These are phyloP conservation scores for Empidonax alnorum DNA, from an alignment of 2,113 vertebrate genomes.

Conservation along the genomic window DNA sequence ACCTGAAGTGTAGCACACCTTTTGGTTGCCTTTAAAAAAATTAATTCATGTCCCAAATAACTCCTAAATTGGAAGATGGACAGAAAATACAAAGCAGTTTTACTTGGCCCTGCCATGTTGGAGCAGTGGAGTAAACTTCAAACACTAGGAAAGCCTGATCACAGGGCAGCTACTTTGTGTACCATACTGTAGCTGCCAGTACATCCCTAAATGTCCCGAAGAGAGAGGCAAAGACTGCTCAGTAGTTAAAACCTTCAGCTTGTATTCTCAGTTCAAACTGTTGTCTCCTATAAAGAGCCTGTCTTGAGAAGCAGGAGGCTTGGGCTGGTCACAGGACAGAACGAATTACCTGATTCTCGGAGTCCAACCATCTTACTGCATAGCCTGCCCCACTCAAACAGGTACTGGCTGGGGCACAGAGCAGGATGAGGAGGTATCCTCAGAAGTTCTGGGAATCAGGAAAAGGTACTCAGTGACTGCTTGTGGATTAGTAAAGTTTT, in stretches of 20 bases:
- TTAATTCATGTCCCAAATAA: background rate
- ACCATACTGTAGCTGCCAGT: background rate
- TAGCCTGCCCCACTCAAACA: background rate
- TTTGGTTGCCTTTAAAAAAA: background rate
- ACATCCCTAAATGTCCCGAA: background rate
- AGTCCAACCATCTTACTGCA: accelerated
- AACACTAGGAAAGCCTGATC: accelerated
- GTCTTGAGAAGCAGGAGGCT: background rate
- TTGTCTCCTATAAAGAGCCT: background rate
- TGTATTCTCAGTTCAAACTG: background rate
- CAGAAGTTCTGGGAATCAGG: background rate
- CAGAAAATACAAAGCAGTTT: background rate
- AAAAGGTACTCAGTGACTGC: background rate
- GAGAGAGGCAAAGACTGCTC: background rate
- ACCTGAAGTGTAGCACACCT: background rate
- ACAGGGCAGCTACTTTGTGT: background rate
- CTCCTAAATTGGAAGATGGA: background rate
- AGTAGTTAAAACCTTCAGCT: background rate
- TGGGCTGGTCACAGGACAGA: background rate
- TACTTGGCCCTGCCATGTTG: background rate
- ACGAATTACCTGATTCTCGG: background rate
- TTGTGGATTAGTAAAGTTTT: background rate
- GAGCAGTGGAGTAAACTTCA: background rate
- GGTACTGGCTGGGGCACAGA: background rate
- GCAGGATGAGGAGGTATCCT: background rate